phyloP scores from a whole-genome alignment of 2,888 invertebrate species.

The Callyntrura sp. region DNA sequence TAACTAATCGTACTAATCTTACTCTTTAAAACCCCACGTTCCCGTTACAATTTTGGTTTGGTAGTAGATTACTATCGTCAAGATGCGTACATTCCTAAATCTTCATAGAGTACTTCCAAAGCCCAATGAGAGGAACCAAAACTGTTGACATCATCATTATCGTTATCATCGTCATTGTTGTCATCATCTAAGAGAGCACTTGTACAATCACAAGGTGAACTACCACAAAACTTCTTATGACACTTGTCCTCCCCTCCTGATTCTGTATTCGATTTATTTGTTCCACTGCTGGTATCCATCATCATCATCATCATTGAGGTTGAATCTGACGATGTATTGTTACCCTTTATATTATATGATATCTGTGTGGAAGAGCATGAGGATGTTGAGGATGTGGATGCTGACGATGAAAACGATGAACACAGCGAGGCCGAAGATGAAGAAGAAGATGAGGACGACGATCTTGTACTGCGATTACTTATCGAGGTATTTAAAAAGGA shows the following conservation, averaged over 20 bases:
- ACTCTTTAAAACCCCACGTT: neutral
- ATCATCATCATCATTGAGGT: slow-evolving; percentile 44
- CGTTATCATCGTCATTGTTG: neutral
- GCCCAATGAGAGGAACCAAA: slow-evolving; percentile 74
- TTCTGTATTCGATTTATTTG: slow-evolving; percentile 51
- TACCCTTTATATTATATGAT: slow-evolving; percentile 25
- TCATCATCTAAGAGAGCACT: slow-evolving; percentile 64
- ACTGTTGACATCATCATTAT: neutral
- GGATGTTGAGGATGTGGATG: slow-evolving; percentile 62
- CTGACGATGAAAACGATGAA: slow-evolving; percentile 71
- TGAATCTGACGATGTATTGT: slow-evolving; percentile 28
- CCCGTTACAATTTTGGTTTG: slow-evolving; percentile 1
- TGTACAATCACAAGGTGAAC: slow-evolving; percentile 74
- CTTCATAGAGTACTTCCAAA: slow-evolving; percentile 75
- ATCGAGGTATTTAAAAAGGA: slow-evolving; percentile 44
- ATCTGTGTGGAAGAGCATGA: slow-evolving; percentile 65
- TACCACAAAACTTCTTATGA: slow-evolving; percentile 73
- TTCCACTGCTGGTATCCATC: slow-evolving; percentile 63
- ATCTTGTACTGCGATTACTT: slow-evolving; percentile 73
- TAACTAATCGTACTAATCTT: neutral
- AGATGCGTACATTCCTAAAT: slow-evolving; percentile 72
- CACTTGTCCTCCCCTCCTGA: slow-evolving; percentile 66
- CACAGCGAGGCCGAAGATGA: slow-evolving; percentile 64
- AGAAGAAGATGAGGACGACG: slow-evolving; percentile 70
- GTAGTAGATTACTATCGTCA: slow-evolving; percentile 75